Evolutionary conservation across 1,140 invertebrate genomes (phyloP), one percentile per base, ranked within the genome.

Genomic region (Batillaria attramentaria): DNA sequence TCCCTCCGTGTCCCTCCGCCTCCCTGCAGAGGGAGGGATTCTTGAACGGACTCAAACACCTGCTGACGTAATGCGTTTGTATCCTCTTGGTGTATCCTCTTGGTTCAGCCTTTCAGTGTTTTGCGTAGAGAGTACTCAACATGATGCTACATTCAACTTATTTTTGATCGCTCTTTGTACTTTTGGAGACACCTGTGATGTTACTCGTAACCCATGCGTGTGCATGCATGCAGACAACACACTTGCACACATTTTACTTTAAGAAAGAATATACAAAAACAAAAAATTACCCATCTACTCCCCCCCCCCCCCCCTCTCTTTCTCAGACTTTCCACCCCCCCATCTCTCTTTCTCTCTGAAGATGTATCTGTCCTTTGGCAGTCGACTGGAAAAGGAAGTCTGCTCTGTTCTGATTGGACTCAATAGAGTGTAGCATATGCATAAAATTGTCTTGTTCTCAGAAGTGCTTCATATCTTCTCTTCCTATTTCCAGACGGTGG

Each of bases 1-100:
- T 72, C 18, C 88, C 88, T 18, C 88, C 88, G 3, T 86, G 85
- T 77, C 43, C 81, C 24, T 83, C 86, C 13, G 88, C 88, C 3
- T 68, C 83, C 3, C 74, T 85, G n/a, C 65, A 84, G 50, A 81
- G 87, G 50, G 80, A 85, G 24, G 78, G 83, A 2, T 89, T 86
- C 78, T 82, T 79, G 62, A 60, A 66, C 24, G 87, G 86, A 16
- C 43, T 87, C 3, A 69, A 70, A n/a, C 35, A 28, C 16, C 74
- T 87, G 33, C 20, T 84, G 1, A 78, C 74, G 86, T 87, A 83
- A 72, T 54, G 1, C 3, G 18, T 54, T 54, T 20, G 18, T 20
- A 54, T 54, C 18, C 50, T 20, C 50, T 20, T 54, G 1, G n/a
- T 54, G 50, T n/a, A 54, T 2, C 18, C 18, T 54, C 18, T 20